These are phyloP conservation scores for Hyposmocoma kahamanoa DNA, from an alignment of 1,140 invertebrate genomes.

Conservation along the genomic window DNA sequence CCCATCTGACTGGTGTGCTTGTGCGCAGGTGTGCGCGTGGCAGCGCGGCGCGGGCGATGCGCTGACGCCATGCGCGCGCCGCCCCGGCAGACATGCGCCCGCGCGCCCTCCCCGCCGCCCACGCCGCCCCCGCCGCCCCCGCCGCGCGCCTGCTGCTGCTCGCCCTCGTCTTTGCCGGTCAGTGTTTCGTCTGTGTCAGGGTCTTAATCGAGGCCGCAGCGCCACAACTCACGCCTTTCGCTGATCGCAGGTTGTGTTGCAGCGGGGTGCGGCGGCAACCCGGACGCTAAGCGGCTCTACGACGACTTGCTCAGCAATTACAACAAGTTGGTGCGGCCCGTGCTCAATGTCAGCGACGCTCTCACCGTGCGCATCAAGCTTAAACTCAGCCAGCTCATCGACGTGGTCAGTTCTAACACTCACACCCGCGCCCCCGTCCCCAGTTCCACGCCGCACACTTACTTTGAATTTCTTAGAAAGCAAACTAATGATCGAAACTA, in stretches of 20 bases:
- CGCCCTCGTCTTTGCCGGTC: conserved; percentile 61
- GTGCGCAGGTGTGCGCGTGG: conserved; percentile 1
- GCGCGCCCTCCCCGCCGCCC: conserved; percentile 24
- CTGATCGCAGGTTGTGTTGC: conserved; percentile 16
- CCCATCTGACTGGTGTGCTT: too few species aligned
- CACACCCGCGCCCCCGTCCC: neutral
- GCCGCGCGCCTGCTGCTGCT: conserved; percentile 51
- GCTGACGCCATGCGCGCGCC: conserved; percentile 53
- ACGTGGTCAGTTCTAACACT: conserved; percentile 87
- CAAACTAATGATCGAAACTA: too few species aligned
- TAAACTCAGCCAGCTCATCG: conserved; percentile 94
- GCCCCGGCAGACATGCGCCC: conserved; percentile 39
- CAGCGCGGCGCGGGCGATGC: conserved; percentile 33
- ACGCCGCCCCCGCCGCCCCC: conserved; percentile 43
- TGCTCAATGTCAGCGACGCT: conserved; percentile 93
- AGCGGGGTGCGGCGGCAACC: conserved; percentile 89
- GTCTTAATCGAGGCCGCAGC: neutral
- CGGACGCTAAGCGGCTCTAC: conserved; percentile 92
- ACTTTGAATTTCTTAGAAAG: too few species aligned
- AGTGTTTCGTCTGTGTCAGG: conserved; percentile 8
- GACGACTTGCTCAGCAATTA: conserved; percentile 94
- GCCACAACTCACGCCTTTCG: conserved; percentile 23
- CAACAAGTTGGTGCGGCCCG: conserved; percentile 94
- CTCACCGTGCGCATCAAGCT: conserved; percentile 95
- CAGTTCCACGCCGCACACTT: neutral